Conservation (phyloP, 2,113 vertebrate species). For the Syngnathus typhle region DNA sequence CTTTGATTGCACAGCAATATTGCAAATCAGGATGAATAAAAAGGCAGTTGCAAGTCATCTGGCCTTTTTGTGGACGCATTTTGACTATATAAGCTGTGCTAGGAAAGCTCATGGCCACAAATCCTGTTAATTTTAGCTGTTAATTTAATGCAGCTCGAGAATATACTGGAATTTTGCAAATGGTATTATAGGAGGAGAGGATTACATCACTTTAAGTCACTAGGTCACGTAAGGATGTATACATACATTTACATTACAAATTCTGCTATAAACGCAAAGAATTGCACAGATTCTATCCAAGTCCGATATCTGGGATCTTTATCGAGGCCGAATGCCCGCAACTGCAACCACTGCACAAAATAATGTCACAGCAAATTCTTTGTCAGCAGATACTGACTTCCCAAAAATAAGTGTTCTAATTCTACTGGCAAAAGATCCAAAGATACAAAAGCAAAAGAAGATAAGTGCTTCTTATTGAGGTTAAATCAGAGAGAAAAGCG, state of each 20-base stretch:
- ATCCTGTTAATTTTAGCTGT: constrained; percentile 5
- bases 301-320: constrained; percentile 14
- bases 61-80: constrained; percentile 44
- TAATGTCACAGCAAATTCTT: not conserved
- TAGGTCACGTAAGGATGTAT: not conserved
- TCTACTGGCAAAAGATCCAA: constrained; percentile 41
- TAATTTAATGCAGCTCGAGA: not conserved
- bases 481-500: constrained; percentile 22
- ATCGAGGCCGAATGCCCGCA: constrained; percentile 43
- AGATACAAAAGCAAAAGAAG: constrained; percentile 34
- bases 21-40: constrained; percentile 69
- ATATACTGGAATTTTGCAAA: constrained; percentile 18
- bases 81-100: constrained; percentile 35
- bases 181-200: not conserved
- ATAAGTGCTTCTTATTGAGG: constrained; percentile 40
- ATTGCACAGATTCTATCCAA: too few species aligned
- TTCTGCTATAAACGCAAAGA: too few species aligned
- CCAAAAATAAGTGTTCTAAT: not conserved
- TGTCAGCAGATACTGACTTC: not conserved
- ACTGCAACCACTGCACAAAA: constrained; percentile 12
- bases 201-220: constrained; percentile 13
- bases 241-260: not conserved
- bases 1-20: constrained; percentile 60
- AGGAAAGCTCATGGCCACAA: constrained; percentile 29
- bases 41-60: constrained; percentile 34